Evolutionary conservation across 2,797 vertebrate genomes (phyloP).

Genomic region (Pygocentrus nattereri): DNA sequence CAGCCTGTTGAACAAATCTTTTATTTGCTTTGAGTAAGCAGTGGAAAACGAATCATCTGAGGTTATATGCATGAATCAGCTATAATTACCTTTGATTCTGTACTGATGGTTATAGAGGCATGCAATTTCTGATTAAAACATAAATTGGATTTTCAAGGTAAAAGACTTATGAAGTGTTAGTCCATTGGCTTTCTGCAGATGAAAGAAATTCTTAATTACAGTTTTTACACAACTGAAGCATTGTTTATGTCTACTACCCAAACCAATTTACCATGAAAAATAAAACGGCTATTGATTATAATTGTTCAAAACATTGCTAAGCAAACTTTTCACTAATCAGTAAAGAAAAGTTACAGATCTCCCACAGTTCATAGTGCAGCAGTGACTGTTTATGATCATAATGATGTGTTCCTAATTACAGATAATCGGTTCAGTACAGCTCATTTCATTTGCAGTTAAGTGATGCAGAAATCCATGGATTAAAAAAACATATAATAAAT

Average conservation of each 20-base stretch:
- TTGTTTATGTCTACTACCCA: slow-evolving; percentile 14
- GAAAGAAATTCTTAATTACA: slow-evolving; percentile 49
- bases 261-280: slow-evolving; percentile 33
- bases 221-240: slow-evolving; percentile 36
- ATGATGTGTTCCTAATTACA: neutral
- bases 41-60: slow-evolving; percentile 61
- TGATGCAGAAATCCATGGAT: neutral
- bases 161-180: slow-evolving; percentile 44
- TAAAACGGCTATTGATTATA: slow-evolving; percentile 13
- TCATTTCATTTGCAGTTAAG: neutral
- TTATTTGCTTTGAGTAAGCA: slow-evolving; percentile 74
- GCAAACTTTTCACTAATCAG: neutral
- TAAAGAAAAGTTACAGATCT: neutral
- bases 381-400: neutral
- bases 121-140: slow-evolving; percentile 73
- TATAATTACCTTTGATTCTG: slow-evolving; percentile 79
- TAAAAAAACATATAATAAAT: neutral
- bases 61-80: slow-evolving; percentile 65
- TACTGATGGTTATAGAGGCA: slow-evolving; percentile 73
- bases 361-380: neutral
- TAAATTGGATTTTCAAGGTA: slow-evolving; percentile 74
- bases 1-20: slow-evolving; percentile 60
- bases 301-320: neutral
- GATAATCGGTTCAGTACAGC: slow-evolving; percentile 17
- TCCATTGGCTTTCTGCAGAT: slow-evolving; percentile 59